Evolutionary conservation across 1,140 invertebrate species (phyloP).

Genomic region (Drosophila burlai): DNA sequence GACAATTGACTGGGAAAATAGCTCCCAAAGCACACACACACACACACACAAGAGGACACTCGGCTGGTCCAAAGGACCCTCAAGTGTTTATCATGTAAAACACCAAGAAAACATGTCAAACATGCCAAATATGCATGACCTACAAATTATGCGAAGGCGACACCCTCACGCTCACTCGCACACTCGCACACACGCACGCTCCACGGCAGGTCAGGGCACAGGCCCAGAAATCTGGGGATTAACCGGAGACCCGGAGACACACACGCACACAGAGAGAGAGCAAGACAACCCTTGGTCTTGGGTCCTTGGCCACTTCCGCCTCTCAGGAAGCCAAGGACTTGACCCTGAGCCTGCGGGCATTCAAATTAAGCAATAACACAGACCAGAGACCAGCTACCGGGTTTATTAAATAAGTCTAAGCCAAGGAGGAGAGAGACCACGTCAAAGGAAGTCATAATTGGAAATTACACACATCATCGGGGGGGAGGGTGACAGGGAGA

Average conservation of each 20-base stretch:
- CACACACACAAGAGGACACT: not conserved
- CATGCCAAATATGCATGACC: constrained; percentile 80
- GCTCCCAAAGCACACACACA: constrained; percentile 13
- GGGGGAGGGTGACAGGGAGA: not conserved
- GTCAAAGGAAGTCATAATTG: constrained; percentile 75
- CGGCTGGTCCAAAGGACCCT: constrained; percentile 53
- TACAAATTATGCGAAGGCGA: constrained; percentile 80
- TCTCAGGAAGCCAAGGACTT: constrained; percentile 16
- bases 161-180: constrained; percentile 36
- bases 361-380: constrained; percentile 59
- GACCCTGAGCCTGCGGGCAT: constrained; percentile 43
- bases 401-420: constrained; percentile 54
- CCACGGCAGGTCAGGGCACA: constrained; percentile 9
- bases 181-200: not conserved
- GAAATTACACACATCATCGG: constrained; percentile 75
- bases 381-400: constrained; percentile 6
- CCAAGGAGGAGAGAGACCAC: constrained; percentile 18
- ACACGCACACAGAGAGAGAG: not conserved
- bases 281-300: constrained; percentile 14
- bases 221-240: constrained; percentile 46
- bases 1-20: constrained; percentile 47
- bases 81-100: constrained; percentile 81
- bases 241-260: constrained; percentile 5
- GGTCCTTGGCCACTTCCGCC: constrained; percentile 11
- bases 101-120: constrained; percentile 80